Evolutionary conservation across 2,113 vertebrate genomes (phyloP).

Genomic region (Rhinoderma darwinii): DNA sequence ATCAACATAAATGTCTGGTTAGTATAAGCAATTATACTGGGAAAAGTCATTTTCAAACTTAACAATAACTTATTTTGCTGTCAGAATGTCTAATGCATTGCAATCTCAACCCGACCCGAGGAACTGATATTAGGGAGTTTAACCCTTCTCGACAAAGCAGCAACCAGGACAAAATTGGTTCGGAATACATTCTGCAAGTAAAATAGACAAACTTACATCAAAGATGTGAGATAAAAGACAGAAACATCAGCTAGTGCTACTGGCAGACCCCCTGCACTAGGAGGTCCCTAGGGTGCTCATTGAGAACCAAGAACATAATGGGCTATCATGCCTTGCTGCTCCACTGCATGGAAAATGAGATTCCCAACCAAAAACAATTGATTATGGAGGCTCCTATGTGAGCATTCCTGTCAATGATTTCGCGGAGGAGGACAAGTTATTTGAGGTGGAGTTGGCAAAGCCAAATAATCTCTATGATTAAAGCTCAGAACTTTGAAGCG

Average conservation of each 20-base stretch:
- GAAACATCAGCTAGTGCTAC: background rate
- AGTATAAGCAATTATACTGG: slow-evolving; percentile 53
- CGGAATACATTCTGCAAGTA: background rate
- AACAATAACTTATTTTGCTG: slow-evolving; percentile 52
- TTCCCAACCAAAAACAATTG: background rate
- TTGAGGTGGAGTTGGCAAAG: background rate
- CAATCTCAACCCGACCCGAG: background rate
- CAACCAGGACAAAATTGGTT: background rate
- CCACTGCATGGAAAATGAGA: background rate
- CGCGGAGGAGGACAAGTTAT: background rate
- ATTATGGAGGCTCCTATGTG: background rate
- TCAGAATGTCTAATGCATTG: slow-evolving; percentile 38
- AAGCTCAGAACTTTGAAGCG: background rate
- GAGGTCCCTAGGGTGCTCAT: background rate
- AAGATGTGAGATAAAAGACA: background rate
- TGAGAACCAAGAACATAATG: background rate
- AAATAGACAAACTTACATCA: background rate
- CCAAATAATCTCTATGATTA: background rate
- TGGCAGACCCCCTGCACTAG: background rate
- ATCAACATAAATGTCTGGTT: slow-evolving; percentile 55
- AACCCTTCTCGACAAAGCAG: slow-evolving; percentile 9
- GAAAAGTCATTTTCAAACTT: slow-evolving; percentile 54
- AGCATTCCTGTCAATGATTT: background rate
- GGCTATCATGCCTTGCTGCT: background rate
- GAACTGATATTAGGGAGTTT: background rate